Percentiles rank a stretch among this genome's conserved stretches.
These are phyloP conservation scores for Zygothrica quintamaculata DNA, from an alignment of 2,888 invertebrate genomes.

Conservation along the genomic window DNA sequence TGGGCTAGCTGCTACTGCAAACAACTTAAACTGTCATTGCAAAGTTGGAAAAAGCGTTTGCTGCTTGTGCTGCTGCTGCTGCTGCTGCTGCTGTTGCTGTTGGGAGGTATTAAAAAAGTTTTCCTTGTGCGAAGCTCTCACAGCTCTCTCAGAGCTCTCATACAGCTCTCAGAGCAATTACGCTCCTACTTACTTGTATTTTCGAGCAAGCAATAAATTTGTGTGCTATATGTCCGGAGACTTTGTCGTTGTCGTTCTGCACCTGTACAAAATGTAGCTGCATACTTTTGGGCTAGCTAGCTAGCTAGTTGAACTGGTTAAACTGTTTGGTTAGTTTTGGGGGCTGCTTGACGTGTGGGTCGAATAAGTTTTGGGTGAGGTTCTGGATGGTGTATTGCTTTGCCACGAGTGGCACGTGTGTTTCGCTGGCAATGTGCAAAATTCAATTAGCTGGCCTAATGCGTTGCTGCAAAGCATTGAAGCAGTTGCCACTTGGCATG, in stretches of 20 bases:
- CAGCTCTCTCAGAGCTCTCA: too few species aligned
- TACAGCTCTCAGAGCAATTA: conserved; percentile 62
- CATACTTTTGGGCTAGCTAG: conserved; percentile 20
- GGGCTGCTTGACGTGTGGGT: too few species aligned
- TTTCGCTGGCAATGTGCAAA: conserved; percentile 52
- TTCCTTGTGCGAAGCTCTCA: conserved; percentile 27
- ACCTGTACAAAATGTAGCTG: conserved; percentile 21
- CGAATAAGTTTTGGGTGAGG: too few species aligned
- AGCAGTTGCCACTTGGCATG: conserved; percentile 70
- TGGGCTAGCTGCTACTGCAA: conserved; percentile 43
- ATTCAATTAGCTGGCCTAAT: conserved; percentile 64
- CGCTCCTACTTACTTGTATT: conserved; percentile 56
- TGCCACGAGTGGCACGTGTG: conserved; percentile 23
- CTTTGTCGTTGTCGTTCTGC: conserved; percentile 20
- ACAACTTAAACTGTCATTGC: conserved; percentile 78
- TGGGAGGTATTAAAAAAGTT: conserved; percentile 73
- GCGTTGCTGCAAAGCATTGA: conserved; percentile 44
- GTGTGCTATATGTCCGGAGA: conserved; percentile 20
- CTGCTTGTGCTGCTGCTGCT: conserved; percentile 6
- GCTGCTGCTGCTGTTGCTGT: conserved; percentile 2
- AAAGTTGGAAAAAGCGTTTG: conserved; percentile 63
- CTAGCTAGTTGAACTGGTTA: neutral
- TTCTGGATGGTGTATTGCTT: too few species aligned
- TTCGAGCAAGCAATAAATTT: conserved; percentile 63
- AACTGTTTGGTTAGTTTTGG: neutral